phyloP scores from a whole-genome alignment of 2,888 invertebrate species.

The Stratiomys singularior region DNA sequence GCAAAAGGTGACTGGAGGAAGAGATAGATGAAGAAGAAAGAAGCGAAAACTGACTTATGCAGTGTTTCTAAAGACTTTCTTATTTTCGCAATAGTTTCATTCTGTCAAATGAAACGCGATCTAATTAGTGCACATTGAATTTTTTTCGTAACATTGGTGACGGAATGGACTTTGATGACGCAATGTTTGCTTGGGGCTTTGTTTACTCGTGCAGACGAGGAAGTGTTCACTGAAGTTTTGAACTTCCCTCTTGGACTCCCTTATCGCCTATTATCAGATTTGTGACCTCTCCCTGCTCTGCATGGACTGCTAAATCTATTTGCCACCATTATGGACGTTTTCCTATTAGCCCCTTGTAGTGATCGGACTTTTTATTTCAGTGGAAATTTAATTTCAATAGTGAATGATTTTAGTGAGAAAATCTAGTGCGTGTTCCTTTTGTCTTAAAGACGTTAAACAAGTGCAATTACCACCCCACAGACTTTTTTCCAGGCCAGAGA shows the following conservation, averaged over 20 bases:
- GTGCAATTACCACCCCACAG: not conserved
- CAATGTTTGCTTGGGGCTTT: not conserved
- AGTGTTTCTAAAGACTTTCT: constrained; percentile 6
- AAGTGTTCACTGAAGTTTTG: not conserved
- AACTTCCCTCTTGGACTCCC: not conserved
- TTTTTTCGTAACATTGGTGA: not conserved
- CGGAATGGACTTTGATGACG: not conserved
- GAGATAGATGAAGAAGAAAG: not conserved
- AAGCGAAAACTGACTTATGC: not conserved
- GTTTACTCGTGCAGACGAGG: constrained; percentile 1
- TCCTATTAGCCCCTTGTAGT: not conserved
- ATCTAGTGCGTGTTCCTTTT: not conserved
- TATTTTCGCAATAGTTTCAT: not conserved
- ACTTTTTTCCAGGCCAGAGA: not conserved
- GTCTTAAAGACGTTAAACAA: not conserved
- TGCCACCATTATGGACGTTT: not conserved
- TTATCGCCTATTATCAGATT: not conserved
- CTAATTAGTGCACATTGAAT: not conserved
- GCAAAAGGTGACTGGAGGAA: not conserved
- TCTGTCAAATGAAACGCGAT: not conserved
- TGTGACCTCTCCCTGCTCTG: not conserved
- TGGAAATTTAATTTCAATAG: not conserved
- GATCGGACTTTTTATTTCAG: constrained; percentile 1
- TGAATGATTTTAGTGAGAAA: not conserved
- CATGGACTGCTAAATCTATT: constrained; percentile 13